These are phyloP conservation scores for Achatina immaculata DNA, from an alignment of 1,140 invertebrate species.

Conservation along the genomic window DNA sequence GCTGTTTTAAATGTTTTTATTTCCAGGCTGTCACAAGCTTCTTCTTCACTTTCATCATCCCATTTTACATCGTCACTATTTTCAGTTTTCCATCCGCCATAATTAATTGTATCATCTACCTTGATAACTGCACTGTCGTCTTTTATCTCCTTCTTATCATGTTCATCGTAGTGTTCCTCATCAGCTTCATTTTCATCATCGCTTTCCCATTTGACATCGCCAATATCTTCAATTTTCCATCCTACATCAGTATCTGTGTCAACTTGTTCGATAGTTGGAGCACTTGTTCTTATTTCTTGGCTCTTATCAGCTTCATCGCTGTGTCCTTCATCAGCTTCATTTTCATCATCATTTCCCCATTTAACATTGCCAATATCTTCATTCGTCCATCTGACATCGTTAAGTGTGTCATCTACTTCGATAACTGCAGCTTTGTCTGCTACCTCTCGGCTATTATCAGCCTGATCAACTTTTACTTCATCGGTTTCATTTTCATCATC, in stretches of 20 bases:
- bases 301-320: background rate
- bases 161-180: background rate
- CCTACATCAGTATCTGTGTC: background rate
- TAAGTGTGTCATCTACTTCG: background rate
- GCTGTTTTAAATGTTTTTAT: background rate
- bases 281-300: background rate
- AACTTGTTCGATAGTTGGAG: background rate
- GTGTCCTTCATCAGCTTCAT: background rate
- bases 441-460: too few species aligned
- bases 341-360: background rate
- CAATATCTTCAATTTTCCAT: slow-evolving; percentile 11
- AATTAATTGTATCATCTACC: too few species aligned
- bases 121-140: background rate
- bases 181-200: slow-evolving; percentile 4
- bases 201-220: slow-evolving; percentile 6
- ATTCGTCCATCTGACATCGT: background rate
- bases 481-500: background rate
- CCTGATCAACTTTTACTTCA: background rate
- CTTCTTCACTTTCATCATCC: background rate
- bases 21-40: background rate
- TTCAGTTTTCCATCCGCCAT: background rate
- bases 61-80: background rate
- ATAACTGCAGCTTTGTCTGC: background rate
- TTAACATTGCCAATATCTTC: background rate
- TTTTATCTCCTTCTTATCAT: background rate